These are phyloP conservation scores for Alcedo quadribrachys DNA, from an alignment of 2,797 vertebrate genomes.

Conservation along the genomic window DNA sequence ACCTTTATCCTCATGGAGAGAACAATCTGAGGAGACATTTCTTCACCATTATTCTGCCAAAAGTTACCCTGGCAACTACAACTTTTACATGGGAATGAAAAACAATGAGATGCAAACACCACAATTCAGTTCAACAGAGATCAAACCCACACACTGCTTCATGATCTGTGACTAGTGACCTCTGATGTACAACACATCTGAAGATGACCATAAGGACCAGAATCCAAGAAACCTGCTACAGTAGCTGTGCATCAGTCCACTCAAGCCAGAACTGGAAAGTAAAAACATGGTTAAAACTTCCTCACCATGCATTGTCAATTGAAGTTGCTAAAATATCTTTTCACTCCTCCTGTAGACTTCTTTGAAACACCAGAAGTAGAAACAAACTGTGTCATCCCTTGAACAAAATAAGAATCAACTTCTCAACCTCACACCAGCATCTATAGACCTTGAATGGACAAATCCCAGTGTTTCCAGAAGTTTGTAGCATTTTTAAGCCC, in stretches of 20 bases:
- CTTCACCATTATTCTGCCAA: background rate
- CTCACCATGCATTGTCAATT: background rate
- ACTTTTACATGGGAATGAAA: background rate
- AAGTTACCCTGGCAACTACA: background rate
- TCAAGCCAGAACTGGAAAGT: background rate
- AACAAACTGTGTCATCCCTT: background rate
- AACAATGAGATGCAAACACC: background rate
- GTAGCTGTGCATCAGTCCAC: background rate
- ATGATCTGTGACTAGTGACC: background rate
- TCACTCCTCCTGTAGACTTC: background rate
- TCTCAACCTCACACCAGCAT: background rate
- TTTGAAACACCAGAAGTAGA: background rate
- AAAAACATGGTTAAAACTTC: background rate
- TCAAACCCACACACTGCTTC: background rate
- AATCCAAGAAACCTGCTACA: background rate
- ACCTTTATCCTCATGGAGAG: background rate
- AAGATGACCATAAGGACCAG: background rate
- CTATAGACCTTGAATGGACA: background rate
- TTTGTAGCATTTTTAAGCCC: background rate
- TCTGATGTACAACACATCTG: background rate
- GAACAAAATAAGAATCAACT: background rate
- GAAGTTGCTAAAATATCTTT: background rate
- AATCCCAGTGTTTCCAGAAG: background rate
- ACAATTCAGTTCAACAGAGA: background rate
- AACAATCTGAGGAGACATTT: background rate